These are phyloP conservation scores for Asteroscopus sphinx DNA, from an alignment of 2,888 invertebrate species.

Conservation along the genomic window DNA sequence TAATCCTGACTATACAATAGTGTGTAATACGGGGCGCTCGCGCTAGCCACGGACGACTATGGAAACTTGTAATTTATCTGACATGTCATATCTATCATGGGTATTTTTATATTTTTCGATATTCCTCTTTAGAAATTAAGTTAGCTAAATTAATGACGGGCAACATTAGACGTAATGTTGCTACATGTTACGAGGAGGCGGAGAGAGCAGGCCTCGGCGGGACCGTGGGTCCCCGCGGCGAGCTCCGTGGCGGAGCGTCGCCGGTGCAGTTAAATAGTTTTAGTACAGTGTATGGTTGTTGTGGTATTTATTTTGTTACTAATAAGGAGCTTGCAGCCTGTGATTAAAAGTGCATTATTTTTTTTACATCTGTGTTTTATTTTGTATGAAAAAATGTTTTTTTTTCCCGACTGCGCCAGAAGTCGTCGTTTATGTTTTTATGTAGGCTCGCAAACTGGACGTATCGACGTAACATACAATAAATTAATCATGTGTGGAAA, in stretches of 20 bases:
- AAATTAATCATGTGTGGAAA: no score
- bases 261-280: slow-evolving; percentile 63
- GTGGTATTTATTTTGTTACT: slow-evolving; percentile 81
- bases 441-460: no score
- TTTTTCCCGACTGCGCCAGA: no score
- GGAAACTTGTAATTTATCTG: neutral
- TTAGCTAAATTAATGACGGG: slow-evolving; percentile 4
- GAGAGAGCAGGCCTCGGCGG: no score
- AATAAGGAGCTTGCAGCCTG: slow-evolving; percentile 72
- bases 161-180: slow-evolving; percentile 12
- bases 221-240: no score
- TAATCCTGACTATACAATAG: slow-evolving; percentile 45
- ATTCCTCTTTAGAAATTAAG: slow-evolving; percentile 9
- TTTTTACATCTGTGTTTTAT: slow-evolving; percentile 64
- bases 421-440: no score
- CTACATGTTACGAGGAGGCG: neutral
- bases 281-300: slow-evolving; percentile 76
- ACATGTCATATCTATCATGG: no score
- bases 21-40: slow-evolving; percentile 38
- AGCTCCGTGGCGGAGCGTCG: slow-evolving; percentile 1
- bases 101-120: slow-evolving; percentile 40
- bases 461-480: no score
- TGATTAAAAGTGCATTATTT: slow-evolving; percentile 87
- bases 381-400: slow-evolving; percentile 10
- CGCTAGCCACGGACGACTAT: slow-evolving; percentile 47